Percentiles rank a stretch among this genome's conserved stretches.
These are phyloP conservation scores for Phylloscopus trochilus DNA, from an alignment of 2,113 vertebrate species.

Conservation along the genomic window DNA sequence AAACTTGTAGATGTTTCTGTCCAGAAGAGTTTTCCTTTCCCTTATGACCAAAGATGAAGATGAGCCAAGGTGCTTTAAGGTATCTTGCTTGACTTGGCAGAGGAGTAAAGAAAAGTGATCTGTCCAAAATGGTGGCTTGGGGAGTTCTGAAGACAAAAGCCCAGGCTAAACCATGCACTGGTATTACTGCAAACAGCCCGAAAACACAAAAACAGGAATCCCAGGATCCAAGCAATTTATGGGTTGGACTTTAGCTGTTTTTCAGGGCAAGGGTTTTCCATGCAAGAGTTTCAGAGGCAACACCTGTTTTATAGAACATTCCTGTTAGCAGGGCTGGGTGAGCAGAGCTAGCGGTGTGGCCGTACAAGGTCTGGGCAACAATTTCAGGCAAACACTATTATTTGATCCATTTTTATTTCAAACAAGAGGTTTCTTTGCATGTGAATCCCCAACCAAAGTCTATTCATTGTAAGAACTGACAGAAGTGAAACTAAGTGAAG, in stretches of 20 bases:
- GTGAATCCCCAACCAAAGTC: background rate
- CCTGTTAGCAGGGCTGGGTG: background rate
- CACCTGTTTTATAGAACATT: background rate
- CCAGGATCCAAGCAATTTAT: background rate
- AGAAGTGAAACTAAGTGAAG: background rate
- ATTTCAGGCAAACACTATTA: background rate
- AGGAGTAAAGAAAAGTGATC: background rate
- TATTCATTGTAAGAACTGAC: constrained; percentile 1
- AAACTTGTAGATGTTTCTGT: background rate
- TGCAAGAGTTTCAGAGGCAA: background rate
- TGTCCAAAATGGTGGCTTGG: background rate
- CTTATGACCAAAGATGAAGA: rapidly evolving
- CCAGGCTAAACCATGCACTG: background rate
- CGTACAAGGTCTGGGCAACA: background rate
- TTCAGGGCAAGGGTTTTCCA: background rate
- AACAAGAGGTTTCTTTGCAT: background rate
- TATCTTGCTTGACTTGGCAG: background rate
- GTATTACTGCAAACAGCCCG: background rate
- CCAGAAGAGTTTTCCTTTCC: background rate
- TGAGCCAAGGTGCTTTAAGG: background rate
- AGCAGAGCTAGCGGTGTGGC: background rate
- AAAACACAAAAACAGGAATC: background rate
- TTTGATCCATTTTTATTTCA: background rate
- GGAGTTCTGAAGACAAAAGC: background rate
- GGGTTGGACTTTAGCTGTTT: background rate